A percentile compares a stretch with the other conserved stretches of the same genome.
These are phyloP conservation scores for Drosophila sproati DNA, from an alignment of 1,140 invertebrate species.

Conservation along the genomic window DNA sequence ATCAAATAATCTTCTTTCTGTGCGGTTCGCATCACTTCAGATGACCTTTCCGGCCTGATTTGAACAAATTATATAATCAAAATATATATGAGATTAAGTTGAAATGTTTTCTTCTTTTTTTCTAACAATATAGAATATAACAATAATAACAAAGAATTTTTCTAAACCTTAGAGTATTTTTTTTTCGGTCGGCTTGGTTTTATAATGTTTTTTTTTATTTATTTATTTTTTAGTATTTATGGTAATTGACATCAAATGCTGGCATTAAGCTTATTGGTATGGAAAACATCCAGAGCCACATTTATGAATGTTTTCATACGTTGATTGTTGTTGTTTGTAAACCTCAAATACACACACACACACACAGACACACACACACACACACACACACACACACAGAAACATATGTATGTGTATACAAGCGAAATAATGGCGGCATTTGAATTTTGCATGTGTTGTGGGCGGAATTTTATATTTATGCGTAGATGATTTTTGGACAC, in stretches of 20 bases:
- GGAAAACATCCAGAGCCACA: slow-evolving; percentile 55
- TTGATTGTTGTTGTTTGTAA: slow-evolving; percentile 44
- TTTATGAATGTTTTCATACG: slow-evolving; percentile 54
- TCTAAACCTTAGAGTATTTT: slow-evolving; percentile 13
- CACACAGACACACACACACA: neutral
- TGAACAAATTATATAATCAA: too few relatives aligned
- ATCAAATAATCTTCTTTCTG: neutral
- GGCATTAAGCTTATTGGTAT: slow-evolving; percentile 76
- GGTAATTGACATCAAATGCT: slow-evolving; percentile 81
- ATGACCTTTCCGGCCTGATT: too few relatives aligned
- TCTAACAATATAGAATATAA: too few relatives aligned
- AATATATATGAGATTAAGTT: too few relatives aligned
- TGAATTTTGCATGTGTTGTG: slow-evolving; percentile 54
- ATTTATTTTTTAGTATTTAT: slow-evolving; percentile 65
- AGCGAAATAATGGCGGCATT: slow-evolving; percentile 35
- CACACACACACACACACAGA: neutral
- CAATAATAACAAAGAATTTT: too few relatives aligned
- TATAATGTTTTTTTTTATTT: slow-evolving; percentile 14
- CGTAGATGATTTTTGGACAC: slow-evolving; percentile 29
- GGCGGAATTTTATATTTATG: slow-evolving; percentile 60
- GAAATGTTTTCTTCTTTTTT: too few relatives aligned
- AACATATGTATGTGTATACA: slow-evolving; percentile 9
- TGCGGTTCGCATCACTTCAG: too few relatives aligned
- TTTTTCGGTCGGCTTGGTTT: neutral
- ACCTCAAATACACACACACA: slow-evolving; percentile 35